These are phyloP conservation scores for Endomychus coccineus DNA, from an alignment of 2,888 invertebrate genomes.

Conservation along the genomic window DNA sequence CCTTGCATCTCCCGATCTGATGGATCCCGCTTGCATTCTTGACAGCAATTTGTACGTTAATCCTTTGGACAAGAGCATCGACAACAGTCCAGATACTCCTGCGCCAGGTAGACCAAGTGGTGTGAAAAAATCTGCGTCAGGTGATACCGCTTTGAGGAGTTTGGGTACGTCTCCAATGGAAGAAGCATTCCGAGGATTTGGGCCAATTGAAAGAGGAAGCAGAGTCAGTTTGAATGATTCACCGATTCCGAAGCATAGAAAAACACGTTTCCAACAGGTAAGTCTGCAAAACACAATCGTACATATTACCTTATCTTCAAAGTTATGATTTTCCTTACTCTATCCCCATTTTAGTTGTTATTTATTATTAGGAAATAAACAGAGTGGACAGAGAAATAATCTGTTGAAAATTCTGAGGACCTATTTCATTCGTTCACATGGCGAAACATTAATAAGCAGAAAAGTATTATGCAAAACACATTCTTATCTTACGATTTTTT, in stretches of 20 bases:
- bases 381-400: no score
- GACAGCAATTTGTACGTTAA: conserved; percentile 85
- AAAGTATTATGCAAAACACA: no score
- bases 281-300: no score
- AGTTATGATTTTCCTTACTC: no score
- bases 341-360: no score
- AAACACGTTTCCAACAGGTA: conserved; percentile 80
- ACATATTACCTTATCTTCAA: no score
- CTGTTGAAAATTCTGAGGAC: no score
- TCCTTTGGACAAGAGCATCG: conserved; percentile 63
- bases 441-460: no score
- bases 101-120: conserved; percentile 43
- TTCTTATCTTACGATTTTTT: no score
- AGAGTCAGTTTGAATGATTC: conserved; percentile 58
- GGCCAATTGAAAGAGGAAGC: conserved; percentile 45
- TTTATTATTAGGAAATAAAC: no score
- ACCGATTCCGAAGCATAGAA: conserved; percentile 71
- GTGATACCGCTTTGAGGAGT: conserved; percentile 65
- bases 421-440: no score
- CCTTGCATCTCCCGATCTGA: conserved; percentile 41
- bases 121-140: conserved; percentile 75
- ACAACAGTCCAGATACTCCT: conserved; percentile 43
- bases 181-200: conserved; percentile 47
- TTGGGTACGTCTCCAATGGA: conserved; percentile 54
- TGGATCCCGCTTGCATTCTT: conserved; percentile 38